Evolutionary conservation across 2,888 invertebrate genomes (phyloP).

Genomic region (Caenorhabditis panamensis): DNA sequence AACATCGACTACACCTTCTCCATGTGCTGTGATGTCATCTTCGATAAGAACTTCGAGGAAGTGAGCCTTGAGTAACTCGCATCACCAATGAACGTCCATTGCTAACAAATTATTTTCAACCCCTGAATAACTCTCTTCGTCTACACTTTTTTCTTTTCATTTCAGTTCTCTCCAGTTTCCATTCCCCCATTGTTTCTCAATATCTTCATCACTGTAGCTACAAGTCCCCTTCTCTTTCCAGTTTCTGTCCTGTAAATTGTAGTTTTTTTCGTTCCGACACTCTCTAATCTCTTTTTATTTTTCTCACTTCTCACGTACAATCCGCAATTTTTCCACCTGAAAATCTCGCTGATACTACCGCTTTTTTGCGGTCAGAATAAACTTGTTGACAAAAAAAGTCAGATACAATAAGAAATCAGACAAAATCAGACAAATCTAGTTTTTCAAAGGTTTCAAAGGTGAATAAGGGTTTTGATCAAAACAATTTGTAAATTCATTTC

Average conservation of each 20-base stretch:
- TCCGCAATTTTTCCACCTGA: too few relatives aligned
- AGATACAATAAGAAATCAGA: too few relatives aligned
- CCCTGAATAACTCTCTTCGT: too few relatives aligned
- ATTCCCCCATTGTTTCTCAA: too few relatives aligned
- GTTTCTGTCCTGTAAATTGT: neutral
- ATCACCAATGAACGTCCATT: neutral
- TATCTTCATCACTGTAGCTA: too few relatives aligned
- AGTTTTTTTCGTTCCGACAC: neutral
- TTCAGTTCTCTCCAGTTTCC: too few relatives aligned
- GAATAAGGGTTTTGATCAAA: too few relatives aligned
- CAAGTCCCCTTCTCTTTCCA: neutral
- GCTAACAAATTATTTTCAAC: neutral
- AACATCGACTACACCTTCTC: slow-evolving; percentile 62
- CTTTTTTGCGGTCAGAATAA: too few relatives aligned
- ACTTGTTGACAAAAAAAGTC: too few relatives aligned
- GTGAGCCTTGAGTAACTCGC: slow-evolving; percentile 28
- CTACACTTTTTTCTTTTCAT: neutral
- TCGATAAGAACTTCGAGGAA: slow-evolving; percentile 50
- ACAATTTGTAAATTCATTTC: neutral
- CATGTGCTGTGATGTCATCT: slow-evolving; percentile 62
- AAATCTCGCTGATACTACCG: too few relatives aligned
- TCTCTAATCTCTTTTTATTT: neutral
- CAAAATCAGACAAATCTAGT: too few relatives aligned
- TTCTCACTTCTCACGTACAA: neutral
- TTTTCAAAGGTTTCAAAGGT: too few relatives aligned